Evolutionary conservation across 2,797 vertebrate genomes (phyloP).

Genomic region (Enteromius argenteus): DNA sequence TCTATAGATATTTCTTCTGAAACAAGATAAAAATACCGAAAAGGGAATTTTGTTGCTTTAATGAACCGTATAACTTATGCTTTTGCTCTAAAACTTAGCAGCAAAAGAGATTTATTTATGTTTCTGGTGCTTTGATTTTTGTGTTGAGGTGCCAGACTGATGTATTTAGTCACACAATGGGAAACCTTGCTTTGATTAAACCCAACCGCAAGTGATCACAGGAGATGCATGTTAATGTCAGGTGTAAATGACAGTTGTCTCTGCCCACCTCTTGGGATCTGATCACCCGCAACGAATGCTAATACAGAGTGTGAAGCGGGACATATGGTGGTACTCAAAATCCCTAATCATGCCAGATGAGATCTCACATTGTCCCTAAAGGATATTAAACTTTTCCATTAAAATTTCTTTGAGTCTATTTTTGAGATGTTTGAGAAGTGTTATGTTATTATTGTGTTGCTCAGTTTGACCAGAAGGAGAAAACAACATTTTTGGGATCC

Average conservation of each 20-base stretch:
- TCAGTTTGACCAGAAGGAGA: constrained; percentile 97
- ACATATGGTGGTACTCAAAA: not conserved
- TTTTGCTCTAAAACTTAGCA: not conserved
- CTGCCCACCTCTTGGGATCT: not conserved
- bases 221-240: constrained; percentile 9
- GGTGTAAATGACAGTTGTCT: not conserved
- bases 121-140: not conserved
- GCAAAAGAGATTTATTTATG: not conserved
- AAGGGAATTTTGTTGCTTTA: not conserved
- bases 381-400: not conserved
- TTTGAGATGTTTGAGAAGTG: not conserved
- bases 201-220: not conserved
- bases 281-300: not conserved
- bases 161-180: not conserved
- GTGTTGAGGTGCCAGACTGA: not conserved
- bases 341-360: not conserved
- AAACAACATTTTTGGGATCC: constrained; percentile 88
- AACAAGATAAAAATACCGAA: not conserved
- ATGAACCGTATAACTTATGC: not conserved
- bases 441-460: constrained; percentile 15
- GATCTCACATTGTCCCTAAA: not conserved
- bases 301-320: not conserved
- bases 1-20: not conserved
- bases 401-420: not conserved
- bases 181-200: not conserved